Evolutionary conservation across 1,140 invertebrate species (phyloP), one percentile per base, ranked within the genome.

Genomic region (Ips typographus): DNA sequence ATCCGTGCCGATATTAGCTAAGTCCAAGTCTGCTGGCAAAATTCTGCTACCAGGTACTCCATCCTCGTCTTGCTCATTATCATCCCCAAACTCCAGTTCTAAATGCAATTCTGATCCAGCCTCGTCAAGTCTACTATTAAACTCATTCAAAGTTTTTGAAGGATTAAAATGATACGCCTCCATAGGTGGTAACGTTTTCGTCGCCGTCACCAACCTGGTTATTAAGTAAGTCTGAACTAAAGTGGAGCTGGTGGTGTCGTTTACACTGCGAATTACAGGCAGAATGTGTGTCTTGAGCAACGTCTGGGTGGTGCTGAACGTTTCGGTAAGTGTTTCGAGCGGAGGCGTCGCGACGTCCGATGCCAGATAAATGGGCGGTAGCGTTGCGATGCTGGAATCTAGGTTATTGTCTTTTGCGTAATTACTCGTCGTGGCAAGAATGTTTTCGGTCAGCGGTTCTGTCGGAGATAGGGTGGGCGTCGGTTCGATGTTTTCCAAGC

Each of bases 171-270:
- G 91, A 80, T 92, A 94, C 40, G 90, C 88, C 76, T 94, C 91
- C 84, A 91, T 88, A 0, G 93, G 93, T 5, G 93, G 93, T 40
- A 95, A 78, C 0, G 93, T 95, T 78, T 95, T 95, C 1, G 91
- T 92, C 0, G 93, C 93, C 1, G 91, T 94, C 1, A 95, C 92
- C 51, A 94, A 79, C 73, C 92, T 84, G 0, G 93, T 94, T 4
- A 95, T 87, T 74, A 93, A 88, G 78, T 94, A 95, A 0, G 93
- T 94, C 82, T 96, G 93, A 1, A 94, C 90, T 40, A 95, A 82
- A 1, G 93, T 95, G 68, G 92, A 83, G 57, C 85, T 88, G 7
- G 86, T 88, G 0, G 91, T 91, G 71, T 91, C 86, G 52, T 88
- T 89, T 4, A 85, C 85, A 39, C 88, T 87, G 56, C 85, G 85